Evolutionary conservation across 2,797 vertebrate genomes (phyloP), one percentile per base, ranked within the genome.

Genomic region (Gallinago solitaria): DNA sequence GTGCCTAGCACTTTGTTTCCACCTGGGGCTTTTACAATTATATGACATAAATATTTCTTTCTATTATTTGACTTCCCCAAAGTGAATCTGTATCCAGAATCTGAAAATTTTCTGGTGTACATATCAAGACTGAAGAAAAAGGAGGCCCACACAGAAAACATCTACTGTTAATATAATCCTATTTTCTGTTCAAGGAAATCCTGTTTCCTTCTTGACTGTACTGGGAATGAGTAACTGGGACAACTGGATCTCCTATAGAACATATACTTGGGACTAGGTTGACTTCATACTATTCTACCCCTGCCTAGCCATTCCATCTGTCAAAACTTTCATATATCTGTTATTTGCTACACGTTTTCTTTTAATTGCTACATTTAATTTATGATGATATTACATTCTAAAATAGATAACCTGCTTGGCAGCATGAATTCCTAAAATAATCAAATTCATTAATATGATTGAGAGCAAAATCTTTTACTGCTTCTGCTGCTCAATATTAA

Each of bases 381-480:
- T 5, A 27, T 77, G 75, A 73, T 95, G 82, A 48, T 57, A n/a
- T 39, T 51, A 3, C 86, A 61, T 59, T 87, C 90, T 39, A 81
- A 96, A 95, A 94, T 91, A 95, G 91, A 84, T 75, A 92, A 89
- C 63, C 65, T 89, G 85, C 94, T 91, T 47, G 50, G 88, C 94
- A 93, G 91, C 87, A 61, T 4, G 39, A 12, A 28, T 35, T 67
- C 93, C 85, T 71, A 85, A 96, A 95, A 94, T 96, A 93, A 95
- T 74, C 90, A 21, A 63, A 9, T 73, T 85, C 83, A 93, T 94
- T 96, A 95, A 92, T 83, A 70, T 80, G 87, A 89, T 91, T 83
- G 87, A 90, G 87, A 94, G 87, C 53, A 81, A 81, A 79, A 64
- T 82, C 63, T 87, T 77, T 68, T 32, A 9, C 64, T 61, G 71